Conservation (phyloP, 2,113 vertebrate genomes). For the Eptatretus burgeri region DNA sequence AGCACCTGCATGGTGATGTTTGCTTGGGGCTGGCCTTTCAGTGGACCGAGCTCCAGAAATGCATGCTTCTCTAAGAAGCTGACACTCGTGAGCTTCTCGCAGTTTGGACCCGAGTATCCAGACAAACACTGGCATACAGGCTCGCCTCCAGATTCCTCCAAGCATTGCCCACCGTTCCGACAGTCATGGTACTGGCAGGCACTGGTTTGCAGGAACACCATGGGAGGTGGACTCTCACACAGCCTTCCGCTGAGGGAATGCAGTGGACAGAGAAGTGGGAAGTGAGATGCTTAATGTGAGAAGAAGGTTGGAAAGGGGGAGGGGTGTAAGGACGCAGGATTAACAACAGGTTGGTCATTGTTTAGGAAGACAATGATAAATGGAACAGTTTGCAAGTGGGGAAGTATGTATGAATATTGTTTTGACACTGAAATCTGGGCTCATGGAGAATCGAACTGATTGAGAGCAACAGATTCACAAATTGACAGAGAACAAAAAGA, state of each 20-base stretch:
- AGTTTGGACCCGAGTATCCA: conserved; percentile 53
- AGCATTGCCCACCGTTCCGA: conserved; percentile 63
- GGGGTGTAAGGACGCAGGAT: conserved; percentile 10
- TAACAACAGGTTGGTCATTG: not conserved
- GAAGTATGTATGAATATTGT: too few species aligned
- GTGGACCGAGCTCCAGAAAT: conserved; percentile 42
- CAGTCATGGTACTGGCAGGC: conserved; percentile 76
- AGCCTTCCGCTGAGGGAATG: conserved; percentile 33
- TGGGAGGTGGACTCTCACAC: conserved; percentile 69
- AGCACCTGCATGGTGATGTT: conserved; percentile 94
- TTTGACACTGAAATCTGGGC: too few species aligned
- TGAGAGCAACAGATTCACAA: too few species aligned
- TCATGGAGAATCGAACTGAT: too few species aligned
- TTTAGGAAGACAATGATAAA: conserved; percentile 11
- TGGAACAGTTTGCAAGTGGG: conserved; percentile 16
- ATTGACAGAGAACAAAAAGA: too few species aligned
- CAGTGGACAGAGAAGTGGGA: conserved; percentile 7
- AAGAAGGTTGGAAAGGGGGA: not conserved
- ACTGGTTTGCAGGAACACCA: conserved; percentile 90
- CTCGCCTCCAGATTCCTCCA: conserved; percentile 34
- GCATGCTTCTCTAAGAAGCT: conserved; percentile 75
- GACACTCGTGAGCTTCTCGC: conserved; percentile 63
- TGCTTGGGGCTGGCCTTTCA: conserved; percentile 44
- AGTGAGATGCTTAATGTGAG: not conserved
- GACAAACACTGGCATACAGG: conserved; percentile 66